Percentiles rank a stretch among this genome's conserved stretches.
Conservation (phyloP, 2,113 vertebrate species). For the Clarias macrocephalus region DNA sequence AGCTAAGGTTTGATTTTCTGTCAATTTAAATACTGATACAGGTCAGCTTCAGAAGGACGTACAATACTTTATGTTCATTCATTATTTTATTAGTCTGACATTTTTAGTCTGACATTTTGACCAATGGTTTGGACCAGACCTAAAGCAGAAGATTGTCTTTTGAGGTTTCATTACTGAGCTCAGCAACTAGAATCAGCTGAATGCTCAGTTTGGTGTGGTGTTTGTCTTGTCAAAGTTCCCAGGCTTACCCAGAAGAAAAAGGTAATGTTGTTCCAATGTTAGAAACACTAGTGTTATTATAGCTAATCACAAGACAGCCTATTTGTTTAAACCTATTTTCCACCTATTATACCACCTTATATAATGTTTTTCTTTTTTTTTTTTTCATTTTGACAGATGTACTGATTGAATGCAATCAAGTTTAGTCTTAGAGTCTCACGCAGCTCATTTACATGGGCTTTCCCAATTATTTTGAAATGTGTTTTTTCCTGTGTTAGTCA, state of each 20-base stretch:
- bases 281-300: constrained; percentile 25
- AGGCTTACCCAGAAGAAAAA: constrained; percentile 9
- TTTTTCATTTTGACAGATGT: background rate
- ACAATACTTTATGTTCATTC: background rate
- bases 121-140: background rate
- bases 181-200: background rate
- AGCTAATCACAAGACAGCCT: background rate
- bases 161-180: constrained; percentile 48
- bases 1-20: background rate
- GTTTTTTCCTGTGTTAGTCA: constrained; percentile 42
- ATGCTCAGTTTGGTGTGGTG: constrained; percentile 32
- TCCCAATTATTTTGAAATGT: constrained; percentile 25
- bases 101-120: background rate
- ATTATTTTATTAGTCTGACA: no score
- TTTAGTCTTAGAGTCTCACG: background rate
- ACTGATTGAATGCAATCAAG: background rate
- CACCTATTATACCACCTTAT: constrained; percentile 1
- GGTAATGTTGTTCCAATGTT: constrained; percentile 2
- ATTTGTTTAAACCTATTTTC: constrained; percentile 17
- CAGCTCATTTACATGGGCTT: constrained; percentile 37
- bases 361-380: background rate
- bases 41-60: background rate
- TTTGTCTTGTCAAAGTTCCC: constrained; percentile 11
- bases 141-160: constrained; percentile 37
- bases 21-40: background rate